Evolutionary conservation across 2,888 invertebrate species (phyloP).

Genomic region (Xanthia icteritia): DNA sequence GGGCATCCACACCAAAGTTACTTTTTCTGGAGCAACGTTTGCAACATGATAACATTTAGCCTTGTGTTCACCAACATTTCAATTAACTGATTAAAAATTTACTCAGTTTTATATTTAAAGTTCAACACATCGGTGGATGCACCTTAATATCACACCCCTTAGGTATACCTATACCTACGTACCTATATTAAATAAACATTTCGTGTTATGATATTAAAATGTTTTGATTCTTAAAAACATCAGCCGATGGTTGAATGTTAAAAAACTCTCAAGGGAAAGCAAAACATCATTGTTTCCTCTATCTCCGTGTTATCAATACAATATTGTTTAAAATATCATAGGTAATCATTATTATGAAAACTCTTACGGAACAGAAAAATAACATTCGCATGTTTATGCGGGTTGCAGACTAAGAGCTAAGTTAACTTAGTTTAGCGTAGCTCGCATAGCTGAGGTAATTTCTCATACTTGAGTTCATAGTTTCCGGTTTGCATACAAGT

Average conservation of each 20-base stretch:
- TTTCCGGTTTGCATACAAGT: too few relatives aligned
- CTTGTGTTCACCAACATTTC: too few relatives aligned
- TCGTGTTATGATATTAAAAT: background rate
- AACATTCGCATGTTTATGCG: background rate
- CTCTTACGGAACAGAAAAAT: background rate
- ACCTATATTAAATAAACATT: background rate
- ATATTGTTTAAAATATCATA: background rate
- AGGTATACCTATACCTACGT: background rate
- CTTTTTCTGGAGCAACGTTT: too few relatives aligned
- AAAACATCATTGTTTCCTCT: constrained; percentile 1
- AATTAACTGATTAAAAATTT: too few relatives aligned
- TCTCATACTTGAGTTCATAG: too few relatives aligned
- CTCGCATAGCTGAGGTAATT: too few relatives aligned
- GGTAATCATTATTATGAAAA: background rate
- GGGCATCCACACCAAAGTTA: too few relatives aligned
- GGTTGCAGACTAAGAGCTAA: too few relatives aligned
- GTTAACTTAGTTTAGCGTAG: too few relatives aligned
- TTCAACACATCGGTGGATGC: background rate
- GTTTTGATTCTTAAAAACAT: background rate
- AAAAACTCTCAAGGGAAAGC: background rate
- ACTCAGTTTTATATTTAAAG: too few relatives aligned
- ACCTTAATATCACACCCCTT: background rate
- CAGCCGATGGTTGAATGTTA: background rate
- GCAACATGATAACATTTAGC: too few relatives aligned
- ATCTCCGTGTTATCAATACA: background rate